These are phyloP conservation scores for Thamnophis elegans DNA, from an alignment of 2,797 vertebrate genomes.

Conservation along the genomic window DNA sequence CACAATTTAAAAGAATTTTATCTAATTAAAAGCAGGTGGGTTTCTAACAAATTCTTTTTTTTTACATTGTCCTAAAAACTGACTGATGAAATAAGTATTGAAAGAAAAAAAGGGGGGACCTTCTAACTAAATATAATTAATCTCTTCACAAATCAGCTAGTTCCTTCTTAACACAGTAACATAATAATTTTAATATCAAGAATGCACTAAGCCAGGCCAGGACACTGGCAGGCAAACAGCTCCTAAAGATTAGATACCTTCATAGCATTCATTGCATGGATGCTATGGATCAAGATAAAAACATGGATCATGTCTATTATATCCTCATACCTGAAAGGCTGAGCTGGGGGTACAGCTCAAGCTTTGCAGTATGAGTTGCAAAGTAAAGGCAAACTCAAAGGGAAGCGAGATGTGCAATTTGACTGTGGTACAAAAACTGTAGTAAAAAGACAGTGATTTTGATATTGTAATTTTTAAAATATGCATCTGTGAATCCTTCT, in stretches of 20 bases:
- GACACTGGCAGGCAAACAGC: slow-evolving; percentile 38
- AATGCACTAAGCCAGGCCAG: slow-evolving; percentile 45
- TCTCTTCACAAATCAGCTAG: neutral
- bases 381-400: slow-evolving; percentile 25
- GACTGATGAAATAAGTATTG: neutral
- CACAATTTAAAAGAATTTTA: neutral
- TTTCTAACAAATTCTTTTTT: neutral
- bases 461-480: slow-evolving; percentile 49
- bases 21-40: neutral
- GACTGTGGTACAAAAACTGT: slow-evolving; percentile 35
- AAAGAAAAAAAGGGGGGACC: neutral
- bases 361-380: slow-evolving; percentile 22
- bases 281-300: slow-evolving; percentile 37
- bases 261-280: slow-evolving; percentile 13
- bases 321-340: slow-evolving; percentile 40
- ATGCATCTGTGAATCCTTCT: slow-evolving; percentile 49
- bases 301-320: neutral
- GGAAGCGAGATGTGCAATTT: slow-evolving; percentile 26
- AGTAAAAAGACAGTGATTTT: slow-evolving; percentile 40
- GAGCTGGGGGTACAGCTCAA: slow-evolving; percentile 29
- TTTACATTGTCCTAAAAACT: neutral
- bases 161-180: slow-evolving; percentile 41
- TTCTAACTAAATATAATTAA: neutral
- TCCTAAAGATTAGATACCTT: slow-evolving; percentile 38
- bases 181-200: slow-evolving; percentile 32